phyloP scores from a whole-genome alignment of 2,113 vertebrate species.

The Psammodynastes pulverulentus region DNA sequence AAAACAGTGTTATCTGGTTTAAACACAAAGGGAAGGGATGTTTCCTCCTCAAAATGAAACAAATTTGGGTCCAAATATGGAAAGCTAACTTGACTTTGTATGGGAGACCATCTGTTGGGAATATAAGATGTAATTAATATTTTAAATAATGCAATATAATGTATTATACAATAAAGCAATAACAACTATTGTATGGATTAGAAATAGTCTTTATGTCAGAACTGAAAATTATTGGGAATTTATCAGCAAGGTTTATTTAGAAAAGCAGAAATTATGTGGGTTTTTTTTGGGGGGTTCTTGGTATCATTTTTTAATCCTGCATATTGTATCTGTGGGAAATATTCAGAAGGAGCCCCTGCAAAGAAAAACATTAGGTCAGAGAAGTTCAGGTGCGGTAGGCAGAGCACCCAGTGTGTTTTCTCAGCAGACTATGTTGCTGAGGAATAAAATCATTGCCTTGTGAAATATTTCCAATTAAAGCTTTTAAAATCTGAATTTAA shows the following conservation, averaged over 20 bases:
- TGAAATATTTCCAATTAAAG: neutral
- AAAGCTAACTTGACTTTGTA: neutral
- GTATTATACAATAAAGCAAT: neutral
- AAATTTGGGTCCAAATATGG: neutral
- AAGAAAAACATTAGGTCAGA: neutral
- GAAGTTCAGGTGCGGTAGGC: neutral
- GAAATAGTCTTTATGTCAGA: neutral
- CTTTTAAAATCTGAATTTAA: conserved; percentile 11
- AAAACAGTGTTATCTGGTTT: neutral
- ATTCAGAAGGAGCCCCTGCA: neutral
- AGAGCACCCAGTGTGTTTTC: neutral
- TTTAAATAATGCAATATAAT: neutral
- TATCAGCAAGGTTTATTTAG: neutral
- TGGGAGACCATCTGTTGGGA: neutral
- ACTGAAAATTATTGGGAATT: neutral
- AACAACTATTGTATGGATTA: neutral
- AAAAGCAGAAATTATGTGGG: neutral
- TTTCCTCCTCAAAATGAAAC: neutral
- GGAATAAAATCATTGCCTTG: neutral
- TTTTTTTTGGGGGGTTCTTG: neutral
- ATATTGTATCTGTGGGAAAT: neutral
- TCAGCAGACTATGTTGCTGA: neutral
- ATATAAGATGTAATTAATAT: neutral
- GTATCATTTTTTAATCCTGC: neutral
- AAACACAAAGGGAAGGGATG: neutral